Base-by-base conservation (phyloP, 2,888 invertebrate species). In the Cantharis rufa region DNA sequence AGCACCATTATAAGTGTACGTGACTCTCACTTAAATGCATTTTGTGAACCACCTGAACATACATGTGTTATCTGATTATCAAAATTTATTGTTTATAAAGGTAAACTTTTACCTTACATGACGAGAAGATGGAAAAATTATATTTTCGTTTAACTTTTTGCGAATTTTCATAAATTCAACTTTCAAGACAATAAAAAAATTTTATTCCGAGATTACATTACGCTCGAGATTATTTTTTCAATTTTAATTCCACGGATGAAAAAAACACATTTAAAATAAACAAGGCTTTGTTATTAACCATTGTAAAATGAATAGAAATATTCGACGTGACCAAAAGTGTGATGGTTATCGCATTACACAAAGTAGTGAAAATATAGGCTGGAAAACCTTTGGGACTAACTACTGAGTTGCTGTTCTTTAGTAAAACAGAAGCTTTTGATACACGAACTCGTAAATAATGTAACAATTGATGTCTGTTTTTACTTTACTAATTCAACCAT, bases 1-100 rank as follows among this genome's bases (percentile, higher is more conserved):
- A 74, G 78, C 80, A 80, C 77, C 80, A 82, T 84, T 84, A 83
- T 79, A 81, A 77, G 71, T 61, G 83, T 74, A 83, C 84, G 83
- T 84, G 84, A 83, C 79, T 75, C 70, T 69, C 16, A 48, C 32
- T 69, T 24, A 72, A 72, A 69, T 62, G 69, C 72, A 76, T 72
- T 69, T 69, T 69, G 64, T 64, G 70, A 72, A 32, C 75, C 24
- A 75, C 75, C 75, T 71, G 70, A 71, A 66, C 75, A 71, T 75
- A 48, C 48, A 48, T 32, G 48, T 48, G n/a, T 48, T 48, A 48
- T 48, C 48, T 48, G 48, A 48, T 48, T 48, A 48, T 2, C n/a
- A 48, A 48, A 32, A 48, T 48, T 48, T 48, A 48, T 48, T 48
- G 13, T n/a, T 48, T n/a, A 48, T 48, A 48, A n/a, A 32, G 48